These are phyloP conservation scores for Calliphora vicina DNA, from an alignment of 1,140 invertebrate species.

Conservation along the genomic window DNA sequence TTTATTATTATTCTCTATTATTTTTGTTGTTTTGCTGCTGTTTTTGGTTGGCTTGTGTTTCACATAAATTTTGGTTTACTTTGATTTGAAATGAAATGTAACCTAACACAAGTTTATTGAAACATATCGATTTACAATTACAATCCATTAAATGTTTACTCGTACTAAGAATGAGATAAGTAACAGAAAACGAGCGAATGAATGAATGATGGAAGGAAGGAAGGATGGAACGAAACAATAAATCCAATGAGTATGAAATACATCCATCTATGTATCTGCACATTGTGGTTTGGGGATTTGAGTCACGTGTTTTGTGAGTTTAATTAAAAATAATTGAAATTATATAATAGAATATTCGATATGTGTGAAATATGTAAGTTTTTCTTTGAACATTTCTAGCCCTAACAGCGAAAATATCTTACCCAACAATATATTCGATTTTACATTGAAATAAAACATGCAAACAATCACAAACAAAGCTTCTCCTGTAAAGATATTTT, in stretches of 20 bases:
- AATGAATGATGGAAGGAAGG: background rate
- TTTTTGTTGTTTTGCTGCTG: background rate
- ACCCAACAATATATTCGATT: too few relatives aligned
- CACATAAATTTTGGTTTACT: constrained; percentile 10
- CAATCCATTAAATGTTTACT: background rate
- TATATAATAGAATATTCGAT: background rate
- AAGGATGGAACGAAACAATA: background rate
- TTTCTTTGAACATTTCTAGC: background rate
- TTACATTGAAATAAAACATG: too few relatives aligned
- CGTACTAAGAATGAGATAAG: background rate
- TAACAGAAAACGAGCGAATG: background rate
- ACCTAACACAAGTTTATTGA: background rate
- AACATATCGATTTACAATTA: constrained; percentile 14
- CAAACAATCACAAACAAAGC: too few relatives aligned
- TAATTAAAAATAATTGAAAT: constrained; percentile 2
- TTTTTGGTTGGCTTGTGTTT: background rate
- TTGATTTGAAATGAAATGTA: background rate
- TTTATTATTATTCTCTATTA: background rate
- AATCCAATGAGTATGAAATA: background rate
- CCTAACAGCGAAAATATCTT: too few relatives aligned
- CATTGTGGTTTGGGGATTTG: background rate
- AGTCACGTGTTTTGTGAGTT: background rate
- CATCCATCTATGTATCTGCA: background rate
- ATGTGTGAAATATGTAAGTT: background rate
- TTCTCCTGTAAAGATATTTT: too few relatives aligned